Conservation (phyloP, 1,140 invertebrate species). For the Paralvinella palmiformis region DNA sequence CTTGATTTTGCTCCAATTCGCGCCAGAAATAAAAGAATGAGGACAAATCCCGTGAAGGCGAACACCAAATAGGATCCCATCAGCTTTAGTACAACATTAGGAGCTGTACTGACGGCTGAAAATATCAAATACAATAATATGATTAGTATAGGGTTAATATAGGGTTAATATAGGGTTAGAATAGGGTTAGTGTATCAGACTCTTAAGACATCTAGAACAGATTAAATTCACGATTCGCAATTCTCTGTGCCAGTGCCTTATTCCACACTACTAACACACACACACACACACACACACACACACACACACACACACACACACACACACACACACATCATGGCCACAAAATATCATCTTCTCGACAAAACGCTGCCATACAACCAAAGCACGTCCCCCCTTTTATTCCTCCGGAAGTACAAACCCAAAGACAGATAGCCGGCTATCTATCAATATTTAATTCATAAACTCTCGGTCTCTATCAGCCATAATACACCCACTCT, state of each 20-base stretch:
- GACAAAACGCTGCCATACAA: no score
- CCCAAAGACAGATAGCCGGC: no score
- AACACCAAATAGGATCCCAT: constrained; percentile 45
- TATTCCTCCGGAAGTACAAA: no score
- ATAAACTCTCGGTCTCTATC: no score
- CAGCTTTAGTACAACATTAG: constrained; percentile 29
- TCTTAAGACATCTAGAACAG: background rate
- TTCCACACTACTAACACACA: no score
- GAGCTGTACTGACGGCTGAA: constrained; percentile 11
- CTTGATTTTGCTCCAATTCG: constrained; percentile 33
- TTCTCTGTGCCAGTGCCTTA: background rate
- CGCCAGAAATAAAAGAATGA: constrained; percentile 42
- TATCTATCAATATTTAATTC: no score
- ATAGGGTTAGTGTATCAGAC: background rate
- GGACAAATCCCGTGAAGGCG: constrained; percentile 38
- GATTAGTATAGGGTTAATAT: background rate
- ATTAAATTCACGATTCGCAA: background rate
- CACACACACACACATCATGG: background rate
- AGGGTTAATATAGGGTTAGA: background rate
- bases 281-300: background rate
- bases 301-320: background rate
- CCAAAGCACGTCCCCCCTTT: no score
- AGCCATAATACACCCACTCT: no score
- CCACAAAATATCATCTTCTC: no score
- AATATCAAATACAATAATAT: background rate